Evolutionary conservation across 2,113 vertebrate genomes (phyloP).

Genomic region (Oryctolagus cuniculus): DNA sequence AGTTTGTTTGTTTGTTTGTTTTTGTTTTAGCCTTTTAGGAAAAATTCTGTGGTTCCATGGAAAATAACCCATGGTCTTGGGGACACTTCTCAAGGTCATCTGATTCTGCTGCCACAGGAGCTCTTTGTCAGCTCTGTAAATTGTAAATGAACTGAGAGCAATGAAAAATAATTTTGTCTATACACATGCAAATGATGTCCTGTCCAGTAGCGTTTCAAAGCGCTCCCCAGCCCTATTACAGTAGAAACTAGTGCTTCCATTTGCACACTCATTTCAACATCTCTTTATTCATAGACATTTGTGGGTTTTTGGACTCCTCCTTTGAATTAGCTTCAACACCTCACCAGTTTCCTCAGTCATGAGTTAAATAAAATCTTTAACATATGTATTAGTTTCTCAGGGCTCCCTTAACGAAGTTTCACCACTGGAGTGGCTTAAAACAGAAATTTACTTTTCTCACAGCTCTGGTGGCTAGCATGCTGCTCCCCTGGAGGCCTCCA

Average conservation of each 20-base stretch:
- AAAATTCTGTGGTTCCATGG: background rate
- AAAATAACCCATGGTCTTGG: background rate
- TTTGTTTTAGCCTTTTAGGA: background rate
- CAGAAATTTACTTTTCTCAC: background rate
- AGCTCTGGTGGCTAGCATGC: background rate
- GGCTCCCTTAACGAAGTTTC: background rate
- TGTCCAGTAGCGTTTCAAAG: background rate
- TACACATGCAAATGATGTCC: background rate
- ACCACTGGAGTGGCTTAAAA: background rate
- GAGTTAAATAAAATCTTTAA: constrained; percentile 32
- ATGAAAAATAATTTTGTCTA: background rate
- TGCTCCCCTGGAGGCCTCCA: background rate
- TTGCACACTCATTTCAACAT: background rate
- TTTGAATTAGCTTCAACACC: background rate
- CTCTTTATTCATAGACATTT: background rate
- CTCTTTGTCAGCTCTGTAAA: background rate
- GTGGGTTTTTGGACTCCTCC: background rate
- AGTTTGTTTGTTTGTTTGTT: no score
- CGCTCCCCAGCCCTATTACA: background rate
- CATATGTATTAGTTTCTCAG: background rate
- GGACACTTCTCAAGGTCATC: background rate
- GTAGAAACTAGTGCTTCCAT: background rate
- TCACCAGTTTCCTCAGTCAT: constrained; percentile 1
- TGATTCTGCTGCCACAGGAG: background rate
- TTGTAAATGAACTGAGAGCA: background rate